Evolutionary conservation across 1,140 invertebrate genomes (phyloP), one percentile per base, ranked within the genome.

Genomic region (Dendroctonus ponderosae): DNA sequence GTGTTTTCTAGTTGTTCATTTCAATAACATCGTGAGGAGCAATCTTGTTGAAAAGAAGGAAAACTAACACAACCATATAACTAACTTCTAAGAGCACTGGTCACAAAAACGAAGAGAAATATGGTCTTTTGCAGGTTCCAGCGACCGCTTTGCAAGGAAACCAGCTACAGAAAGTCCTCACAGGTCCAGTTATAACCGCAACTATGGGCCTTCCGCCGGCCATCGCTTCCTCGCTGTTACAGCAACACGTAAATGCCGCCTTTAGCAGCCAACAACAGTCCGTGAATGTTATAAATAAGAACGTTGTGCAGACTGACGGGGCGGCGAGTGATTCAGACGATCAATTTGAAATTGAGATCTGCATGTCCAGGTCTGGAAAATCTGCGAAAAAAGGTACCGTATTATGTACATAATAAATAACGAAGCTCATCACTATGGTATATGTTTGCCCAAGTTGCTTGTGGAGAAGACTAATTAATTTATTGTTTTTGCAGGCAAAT

Each of bases 201-300:
- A 93, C 91, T 50, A 92, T 94, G 84, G 85, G 86, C 72, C 82
- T 94, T 67, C 91, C 91, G 38, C 85, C 88, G 62, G 84, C 87
- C 41, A 76, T 91, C 73, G 91, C 93, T 53, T 89, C 90, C 1
- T 86, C 87, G 12, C 81, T 92, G 63, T 82, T 94, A 14, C 92
- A 94, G 73, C 90, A 93, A 74, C 92, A 94, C 78, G 90, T 96
- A 3, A 93, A 91, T 79, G 87, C 86, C 37, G 90, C 89, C n/a
- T 79, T 91, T 12, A 83, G 67, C 41, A 74, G 74, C 57, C 74
- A 75, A 57, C 74, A 74, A 56, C 73, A 74, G 54, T 51, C 72
- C 8, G 65, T 74, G 6, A 65, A 71, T 4, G 70, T 76, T 66
- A 66, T 74, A 37, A 75, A 71, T 48, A 76, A 72, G 61, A 70